Percentiles rank a stretch among this genome's conserved stretches.
Conservation (phyloP, 2,797 vertebrate genomes). For the Melanotaenia trifasciata region DNA sequence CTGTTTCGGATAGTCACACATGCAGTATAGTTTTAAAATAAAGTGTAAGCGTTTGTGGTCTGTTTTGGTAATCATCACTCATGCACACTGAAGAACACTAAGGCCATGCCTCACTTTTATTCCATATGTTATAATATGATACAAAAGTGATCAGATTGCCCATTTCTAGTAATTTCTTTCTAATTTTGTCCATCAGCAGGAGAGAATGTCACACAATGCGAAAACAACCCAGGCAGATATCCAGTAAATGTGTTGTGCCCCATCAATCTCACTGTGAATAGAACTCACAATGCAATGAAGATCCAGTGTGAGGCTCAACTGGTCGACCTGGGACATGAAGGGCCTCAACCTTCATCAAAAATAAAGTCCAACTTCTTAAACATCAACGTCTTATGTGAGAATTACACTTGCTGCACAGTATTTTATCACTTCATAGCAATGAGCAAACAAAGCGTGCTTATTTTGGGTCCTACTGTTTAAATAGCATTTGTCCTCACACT, state of each 20-base stretch:
- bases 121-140: background rate
- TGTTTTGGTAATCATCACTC: too few relatives aligned
- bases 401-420: constrained; percentile 9
- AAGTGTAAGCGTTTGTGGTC: too few relatives aligned
- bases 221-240: background rate
- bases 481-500: background rate
- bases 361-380: constrained; percentile 49
- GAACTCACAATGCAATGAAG: constrained; percentile 28
- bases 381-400: constrained; percentile 76
- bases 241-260: constrained; percentile 27
- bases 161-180: background rate
- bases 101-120: background rate
- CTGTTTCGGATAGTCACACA: too few relatives aligned
- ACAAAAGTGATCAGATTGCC: background rate
- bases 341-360: background rate
- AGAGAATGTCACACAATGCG: constrained; percentile 13
- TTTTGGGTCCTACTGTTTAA: background rate
- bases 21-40: too few relatives aligned
- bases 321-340: constrained; percentile 30
- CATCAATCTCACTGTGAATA: constrained; percentile 42
- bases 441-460: background rate
- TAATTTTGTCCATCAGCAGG: constrained; percentile 18
- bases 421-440: background rate
- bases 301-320: constrained; percentile 72
- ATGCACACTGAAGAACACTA: too few relatives aligned